These are phyloP conservation scores for Netelia fuscicornis DNA, from an alignment of 2,888 invertebrate genomes.

Conservation along the genomic window DNA sequence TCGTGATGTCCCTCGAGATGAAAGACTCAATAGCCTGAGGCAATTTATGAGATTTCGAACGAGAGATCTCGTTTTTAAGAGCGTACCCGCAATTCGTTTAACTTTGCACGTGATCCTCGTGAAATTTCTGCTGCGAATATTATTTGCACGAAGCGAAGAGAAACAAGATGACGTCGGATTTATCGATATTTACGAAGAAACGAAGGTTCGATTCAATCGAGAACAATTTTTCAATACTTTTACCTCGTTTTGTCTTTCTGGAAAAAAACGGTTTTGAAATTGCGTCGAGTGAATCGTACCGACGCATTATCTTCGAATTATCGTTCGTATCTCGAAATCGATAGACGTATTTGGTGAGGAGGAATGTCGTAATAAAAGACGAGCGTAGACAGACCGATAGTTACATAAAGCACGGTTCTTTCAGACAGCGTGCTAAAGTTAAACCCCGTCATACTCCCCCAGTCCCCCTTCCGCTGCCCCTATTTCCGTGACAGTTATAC, in stretches of 20 bases:
- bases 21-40: conserved; percentile 43
- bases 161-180: neutral
- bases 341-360: no score
- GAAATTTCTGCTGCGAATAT: neutral
- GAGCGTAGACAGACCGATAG: no score
- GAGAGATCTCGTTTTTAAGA: neutral
- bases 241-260: neutral
- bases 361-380: no score
- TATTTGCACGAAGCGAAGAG: neutral
- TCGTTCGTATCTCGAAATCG: neutral
- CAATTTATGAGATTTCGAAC: conserved; percentile 17
- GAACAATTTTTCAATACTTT: no score
- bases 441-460: neutral
- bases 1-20: conserved; percentile 56
- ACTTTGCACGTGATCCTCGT: neutral
- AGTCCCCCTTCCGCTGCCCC: neutral
- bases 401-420: no score
- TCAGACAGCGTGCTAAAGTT: no score
- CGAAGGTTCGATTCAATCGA: neutral
- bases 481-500: neutral
- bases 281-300: neutral
- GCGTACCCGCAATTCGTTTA: neutral
- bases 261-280: neutral
- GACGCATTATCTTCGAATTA: neutral
- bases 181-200: neutral